Evolutionary conservation across 1,140 invertebrate species (phyloP), one percentile per base, ranked within the genome.

Genomic region (Batillaria attramentaria): DNA sequence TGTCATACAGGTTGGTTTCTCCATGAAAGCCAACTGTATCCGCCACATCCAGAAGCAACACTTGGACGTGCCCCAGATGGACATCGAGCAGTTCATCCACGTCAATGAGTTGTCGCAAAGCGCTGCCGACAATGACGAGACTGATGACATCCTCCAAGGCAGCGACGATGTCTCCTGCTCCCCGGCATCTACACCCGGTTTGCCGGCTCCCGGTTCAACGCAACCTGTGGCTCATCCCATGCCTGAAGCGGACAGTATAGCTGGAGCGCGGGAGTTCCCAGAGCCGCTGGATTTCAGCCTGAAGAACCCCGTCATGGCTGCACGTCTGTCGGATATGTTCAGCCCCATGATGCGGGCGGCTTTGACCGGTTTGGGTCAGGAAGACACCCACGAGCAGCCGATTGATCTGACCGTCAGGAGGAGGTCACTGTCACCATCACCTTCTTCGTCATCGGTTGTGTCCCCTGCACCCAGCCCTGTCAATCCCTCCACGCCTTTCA

Each of bases 271-370:
- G 39, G 16, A 24, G 37, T 42, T 28, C 31, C 31, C n/a, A 6
- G 4, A 78, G 50, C 87, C 95, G 3, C 90, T 97, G n/a, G 96
- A 97, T 91, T 93, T 97, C 79, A 96, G 95, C 86, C 95, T 95
- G 83, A 97, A 96, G 88, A 94, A 69, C 31, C 72, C 54, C 24
- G 68, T 66, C 18, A 16, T 60, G 24, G 77, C 68, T n/a, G 66
- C 57, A 4, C 72, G 65, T 18, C 39, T 75, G 73, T 57, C 72
- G 24, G n/a, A 5, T 35, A 16, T 73, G 46, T 2, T 75, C 20
- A 28, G 8, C 20, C 24, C 42, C 10, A n/a, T 31, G 43, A 2
- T 50, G 62, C 66, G n/a, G 33, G 35, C 39, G 3, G 8, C 20
- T 24, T 3, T 35, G 31, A 57, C 39, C 31, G 46, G 4, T 35